Percentiles rank a stretch among this genome's conserved stretches.
Conservation (phyloP, 2,888 invertebrate species). For the Aethes cnicana region DNA sequence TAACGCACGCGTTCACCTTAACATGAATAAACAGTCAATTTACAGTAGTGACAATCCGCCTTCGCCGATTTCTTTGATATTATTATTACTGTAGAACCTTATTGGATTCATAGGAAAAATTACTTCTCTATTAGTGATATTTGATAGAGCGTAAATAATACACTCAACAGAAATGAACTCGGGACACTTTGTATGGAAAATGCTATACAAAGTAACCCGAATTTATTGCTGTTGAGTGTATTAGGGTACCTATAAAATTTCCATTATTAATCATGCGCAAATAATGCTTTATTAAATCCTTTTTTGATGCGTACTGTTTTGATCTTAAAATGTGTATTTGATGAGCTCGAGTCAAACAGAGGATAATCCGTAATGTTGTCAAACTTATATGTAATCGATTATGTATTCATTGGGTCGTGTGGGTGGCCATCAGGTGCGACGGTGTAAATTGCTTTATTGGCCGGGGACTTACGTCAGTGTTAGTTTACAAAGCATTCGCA, state of each 20-base stretch:
- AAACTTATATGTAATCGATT: constrained; percentile 37
- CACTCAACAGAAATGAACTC: too few species aligned
- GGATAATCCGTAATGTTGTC: constrained; percentile 21
- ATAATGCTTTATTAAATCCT: constrained; percentile 6
- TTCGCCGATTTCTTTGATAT: constrained; percentile 43
- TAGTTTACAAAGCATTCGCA: constrained; percentile 53
- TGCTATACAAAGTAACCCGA: too few species aligned
- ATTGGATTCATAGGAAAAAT: neutral
- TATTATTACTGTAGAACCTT: constrained; percentile 11
- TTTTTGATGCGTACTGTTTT: constrained; percentile 18
- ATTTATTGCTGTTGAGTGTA: too few species aligned
- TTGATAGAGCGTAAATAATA: too few species aligned
- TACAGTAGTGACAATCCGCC: constrained; percentile 53
- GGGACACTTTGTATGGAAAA: too few species aligned
- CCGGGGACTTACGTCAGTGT: constrained; percentile 71
- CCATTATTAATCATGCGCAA: constrained; percentile 2
- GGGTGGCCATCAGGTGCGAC: constrained; percentile 50
- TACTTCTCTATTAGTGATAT: constrained; percentile 1
- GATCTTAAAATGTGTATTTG: constrained; percentile 37
- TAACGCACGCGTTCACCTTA: constrained; percentile 63
- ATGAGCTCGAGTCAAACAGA: constrained; percentile 33
- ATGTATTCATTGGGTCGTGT: constrained; percentile 41
- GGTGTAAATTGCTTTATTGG: constrained; percentile 70
- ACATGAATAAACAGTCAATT: constrained; percentile 56
- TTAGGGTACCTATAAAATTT: constrained; percentile 10